Evolutionary conservation across 2,888 invertebrate genomes (phyloP).

Genomic region (Eilema griseolum): DNA sequence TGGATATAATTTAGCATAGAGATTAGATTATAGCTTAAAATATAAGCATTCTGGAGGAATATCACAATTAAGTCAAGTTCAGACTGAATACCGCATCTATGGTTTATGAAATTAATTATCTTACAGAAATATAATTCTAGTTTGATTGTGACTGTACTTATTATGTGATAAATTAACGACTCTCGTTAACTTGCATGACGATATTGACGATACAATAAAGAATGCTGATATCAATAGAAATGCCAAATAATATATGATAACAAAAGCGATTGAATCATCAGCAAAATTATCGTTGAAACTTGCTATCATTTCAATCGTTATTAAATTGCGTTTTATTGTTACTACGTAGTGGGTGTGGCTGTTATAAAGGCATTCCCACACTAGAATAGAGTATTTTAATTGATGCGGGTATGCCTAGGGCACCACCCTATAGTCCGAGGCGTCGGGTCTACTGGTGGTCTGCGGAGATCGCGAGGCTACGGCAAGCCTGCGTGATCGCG

Average conservation of each 20-base stretch:
- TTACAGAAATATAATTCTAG: neutral
- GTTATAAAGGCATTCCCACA: conserved; percentile 23
- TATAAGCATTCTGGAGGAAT: neutral
- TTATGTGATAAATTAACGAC: neutral
- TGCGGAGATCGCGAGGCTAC: too few relatives aligned
- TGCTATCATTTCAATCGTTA: conserved; percentile 32
- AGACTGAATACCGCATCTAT: neutral
- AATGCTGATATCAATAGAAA: neutral
- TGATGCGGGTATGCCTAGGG: too few relatives aligned
- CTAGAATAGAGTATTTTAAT: conserved; percentile 19
- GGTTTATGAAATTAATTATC: neutral
- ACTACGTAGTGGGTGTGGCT: conserved; percentile 6
- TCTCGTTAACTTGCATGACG: neutral
- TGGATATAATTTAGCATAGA: neutral
- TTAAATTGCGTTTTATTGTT: conserved; percentile 35
- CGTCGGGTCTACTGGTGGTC: too few relatives aligned
- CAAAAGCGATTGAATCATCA: neutral
- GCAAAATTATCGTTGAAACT: neutral
- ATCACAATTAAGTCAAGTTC: neutral
- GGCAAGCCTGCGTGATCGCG: too few relatives aligned
- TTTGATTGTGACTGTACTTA: neutral
- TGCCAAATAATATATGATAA: neutral
- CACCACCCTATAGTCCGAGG: too few relatives aligned
- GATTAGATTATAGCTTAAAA: neutral
- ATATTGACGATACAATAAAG: neutral